Conservation (phyloP, 2,888 invertebrate genomes). For the Drosophila incognita region DNA sequence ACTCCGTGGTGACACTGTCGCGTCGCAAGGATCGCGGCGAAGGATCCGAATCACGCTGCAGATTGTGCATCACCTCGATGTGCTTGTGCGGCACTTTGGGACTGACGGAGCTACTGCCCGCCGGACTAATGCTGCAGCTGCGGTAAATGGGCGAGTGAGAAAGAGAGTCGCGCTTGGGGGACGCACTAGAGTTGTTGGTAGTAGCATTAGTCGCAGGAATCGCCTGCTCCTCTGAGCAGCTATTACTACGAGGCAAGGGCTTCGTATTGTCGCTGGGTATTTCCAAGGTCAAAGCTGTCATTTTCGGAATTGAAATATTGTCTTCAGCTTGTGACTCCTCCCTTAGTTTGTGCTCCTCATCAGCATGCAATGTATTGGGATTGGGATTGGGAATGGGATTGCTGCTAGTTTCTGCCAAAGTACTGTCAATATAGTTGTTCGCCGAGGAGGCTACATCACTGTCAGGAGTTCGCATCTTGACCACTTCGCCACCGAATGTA, state of each 20-base stretch:
- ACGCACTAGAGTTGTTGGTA: constrained; percentile 24
- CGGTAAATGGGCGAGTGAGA: constrained; percentile 74
- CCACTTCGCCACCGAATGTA: constrained; percentile 94
- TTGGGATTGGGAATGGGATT: neutral
- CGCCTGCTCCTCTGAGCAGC: constrained; percentile 6
- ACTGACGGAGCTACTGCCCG: constrained; percentile 84
- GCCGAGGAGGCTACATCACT: constrained; percentile 88
- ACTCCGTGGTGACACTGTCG: constrained; percentile 56
- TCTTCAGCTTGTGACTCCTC: constrained; percentile 3
- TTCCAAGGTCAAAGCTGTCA: constrained; percentile 78
- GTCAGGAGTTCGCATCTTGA: constrained; percentile 94
- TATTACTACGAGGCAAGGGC: constrained; percentile 62
- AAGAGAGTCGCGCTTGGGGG: constrained; percentile 54
- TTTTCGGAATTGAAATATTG: constrained; percentile 11
- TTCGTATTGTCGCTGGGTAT: constrained; percentile 84
- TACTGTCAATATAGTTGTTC: constrained; percentile 33
- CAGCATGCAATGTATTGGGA: neutral
- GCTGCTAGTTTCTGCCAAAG: constrained; percentile 1
- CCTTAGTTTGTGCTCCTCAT: neutral
- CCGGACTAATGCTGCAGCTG: constrained; percentile 85
- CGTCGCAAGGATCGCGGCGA: constrained; percentile 86
- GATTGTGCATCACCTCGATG: constrained; percentile 89
- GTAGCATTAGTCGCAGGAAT: neutral
- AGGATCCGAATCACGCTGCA: constrained; percentile 89
- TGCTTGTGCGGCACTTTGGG: constrained; percentile 87